Percentiles rank a stretch among this genome's conserved stretches.
Evolutionary conservation across 92 coral and sea anemone genomes (phyloP).

Genomic region (Isaurus tuberculatus): DNA sequence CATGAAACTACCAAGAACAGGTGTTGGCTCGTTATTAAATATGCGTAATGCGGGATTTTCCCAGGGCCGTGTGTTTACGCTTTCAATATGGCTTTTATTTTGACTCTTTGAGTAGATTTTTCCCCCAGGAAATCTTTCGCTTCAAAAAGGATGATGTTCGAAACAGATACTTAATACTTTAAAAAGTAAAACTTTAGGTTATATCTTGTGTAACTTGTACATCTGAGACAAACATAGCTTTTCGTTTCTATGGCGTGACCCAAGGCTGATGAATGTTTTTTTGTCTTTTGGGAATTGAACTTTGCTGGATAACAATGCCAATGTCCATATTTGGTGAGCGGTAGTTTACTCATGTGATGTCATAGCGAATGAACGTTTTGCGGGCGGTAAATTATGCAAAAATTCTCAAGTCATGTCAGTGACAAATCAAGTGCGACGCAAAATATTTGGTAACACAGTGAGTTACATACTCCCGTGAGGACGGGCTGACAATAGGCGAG

Average conservation of each 20-base stretch:
- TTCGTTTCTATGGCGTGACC: constrained; percentile 45
- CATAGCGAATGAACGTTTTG: neutral
- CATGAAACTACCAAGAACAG: constrained; percentile 16
- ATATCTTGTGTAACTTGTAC: neutral
- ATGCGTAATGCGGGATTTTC: constrained; percentile 38
- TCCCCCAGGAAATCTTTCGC: neutral
- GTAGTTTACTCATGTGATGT: constrained; percentile 23
- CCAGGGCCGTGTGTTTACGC: neutral
- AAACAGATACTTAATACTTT: neutral
- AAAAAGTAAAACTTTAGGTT: neutral
- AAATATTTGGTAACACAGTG: neutral
- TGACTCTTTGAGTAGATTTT: neutral
- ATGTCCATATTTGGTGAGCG: constrained; percentile 27
- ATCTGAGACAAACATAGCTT: neutral
- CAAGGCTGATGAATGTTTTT: constrained; percentile 15
- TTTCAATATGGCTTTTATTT: neutral
- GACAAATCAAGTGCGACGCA: constrained; percentile 1
- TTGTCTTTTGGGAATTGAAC: constrained; percentile 4
- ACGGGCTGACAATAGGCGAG: neutral
- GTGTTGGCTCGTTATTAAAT: neutral
- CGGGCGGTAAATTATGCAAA: constrained; percentile 30
- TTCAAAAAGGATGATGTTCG: neutral
- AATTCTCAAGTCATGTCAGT: neutral
- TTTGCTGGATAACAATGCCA: neutral
- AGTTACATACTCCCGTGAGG: constrained; percentile 20